Percentiles rank a stretch among this genome's conserved stretches.
Evolutionary conservation across 2,888 invertebrate species (phyloP).

Genomic region (Ophion ventricosus): DNA sequence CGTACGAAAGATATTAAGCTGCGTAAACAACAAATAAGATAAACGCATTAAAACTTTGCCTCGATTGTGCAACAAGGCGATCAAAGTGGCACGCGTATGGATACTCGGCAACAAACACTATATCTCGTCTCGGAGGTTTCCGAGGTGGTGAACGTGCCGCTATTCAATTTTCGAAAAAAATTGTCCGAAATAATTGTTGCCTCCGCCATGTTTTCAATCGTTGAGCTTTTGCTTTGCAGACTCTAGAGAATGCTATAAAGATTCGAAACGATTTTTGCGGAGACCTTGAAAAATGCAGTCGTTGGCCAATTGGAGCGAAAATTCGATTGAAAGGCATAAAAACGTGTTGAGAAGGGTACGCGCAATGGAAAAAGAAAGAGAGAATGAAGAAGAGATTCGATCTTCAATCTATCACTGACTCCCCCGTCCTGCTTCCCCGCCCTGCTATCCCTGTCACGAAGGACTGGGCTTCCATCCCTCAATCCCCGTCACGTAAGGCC

Average conservation of each 20-base stretch:
- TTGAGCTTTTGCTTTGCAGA: too few species aligned
- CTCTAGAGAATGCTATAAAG: too few species aligned
- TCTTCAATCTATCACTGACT: constrained; percentile 65
- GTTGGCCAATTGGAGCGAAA: background rate
- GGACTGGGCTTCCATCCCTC: too few species aligned
- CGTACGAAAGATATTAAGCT: constrained; percentile 30
- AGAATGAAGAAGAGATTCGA: constrained; percentile 63
- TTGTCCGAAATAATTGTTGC: background rate
- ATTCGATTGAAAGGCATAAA: constrained; percentile 21
- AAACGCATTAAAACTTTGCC: constrained; percentile 32
- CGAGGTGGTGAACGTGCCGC: background rate
- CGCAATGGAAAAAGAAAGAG: background rate
- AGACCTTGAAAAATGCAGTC: constrained; percentile 18
- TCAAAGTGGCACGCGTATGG: constrained; percentile 9
- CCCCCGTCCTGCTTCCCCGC: constrained; percentile 50
- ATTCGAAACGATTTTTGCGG: too few species aligned
- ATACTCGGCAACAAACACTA: background rate
- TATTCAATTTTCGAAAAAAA: too few species aligned
- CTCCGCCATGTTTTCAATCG: too few species aligned
- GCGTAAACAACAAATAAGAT: constrained; percentile 26
- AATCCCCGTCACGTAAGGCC: constrained; percentile 50
- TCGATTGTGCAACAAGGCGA: constrained; percentile 19
- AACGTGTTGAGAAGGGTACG: constrained; percentile 28
- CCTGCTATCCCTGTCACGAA: too few species aligned
- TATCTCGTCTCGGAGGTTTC: background rate